Evolutionary conservation across 2,888 invertebrate species (phyloP).

Genomic region (Belgica antarctica): DNA sequence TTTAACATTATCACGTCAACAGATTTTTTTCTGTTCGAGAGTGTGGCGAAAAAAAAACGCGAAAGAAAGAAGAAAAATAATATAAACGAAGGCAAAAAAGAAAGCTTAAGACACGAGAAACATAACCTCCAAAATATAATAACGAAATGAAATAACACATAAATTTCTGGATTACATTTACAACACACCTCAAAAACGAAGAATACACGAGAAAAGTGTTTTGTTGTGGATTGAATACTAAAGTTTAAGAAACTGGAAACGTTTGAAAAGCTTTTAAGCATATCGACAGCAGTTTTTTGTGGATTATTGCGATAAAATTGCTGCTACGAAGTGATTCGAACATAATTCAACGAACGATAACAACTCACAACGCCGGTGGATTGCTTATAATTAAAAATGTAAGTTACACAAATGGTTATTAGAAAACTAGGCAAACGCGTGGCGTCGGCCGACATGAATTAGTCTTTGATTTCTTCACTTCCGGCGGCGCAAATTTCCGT

Average conservation of each 20-base stretch:
- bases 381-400: conserved; percentile 43
- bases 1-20: conserved; percentile 26
- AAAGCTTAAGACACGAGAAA: conserved; percentile 26
- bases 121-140: conserved; percentile 21
- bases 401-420: background rate
- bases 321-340: background rate
- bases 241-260: conserved; percentile 13
- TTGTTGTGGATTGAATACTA: conserved; percentile 19
- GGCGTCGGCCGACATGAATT: conserved; percentile 31
- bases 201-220: background rate
- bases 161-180: conserved; percentile 41
- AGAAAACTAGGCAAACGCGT: background rate
- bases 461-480: conserved; percentile 38
- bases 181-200: conserved; percentile 25
- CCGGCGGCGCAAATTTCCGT: conserved; percentile 42
- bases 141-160: conserved; percentile 25
- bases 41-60: conserved; percentile 7
- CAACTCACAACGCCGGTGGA: conserved; percentile 33
- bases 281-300: conserved; percentile 21
- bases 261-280: conserved; percentile 26
- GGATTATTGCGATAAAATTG: conserved; percentile 24
- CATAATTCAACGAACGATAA: background rate
- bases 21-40: background rate
- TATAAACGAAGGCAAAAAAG: conserved; percentile 2
- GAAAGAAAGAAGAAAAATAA: conserved; percentile 13